These are phyloP conservation scores for Corythaixoides concolor DNA, from an alignment of 2,113 vertebrate genomes.

Conservation along the genomic window DNA sequence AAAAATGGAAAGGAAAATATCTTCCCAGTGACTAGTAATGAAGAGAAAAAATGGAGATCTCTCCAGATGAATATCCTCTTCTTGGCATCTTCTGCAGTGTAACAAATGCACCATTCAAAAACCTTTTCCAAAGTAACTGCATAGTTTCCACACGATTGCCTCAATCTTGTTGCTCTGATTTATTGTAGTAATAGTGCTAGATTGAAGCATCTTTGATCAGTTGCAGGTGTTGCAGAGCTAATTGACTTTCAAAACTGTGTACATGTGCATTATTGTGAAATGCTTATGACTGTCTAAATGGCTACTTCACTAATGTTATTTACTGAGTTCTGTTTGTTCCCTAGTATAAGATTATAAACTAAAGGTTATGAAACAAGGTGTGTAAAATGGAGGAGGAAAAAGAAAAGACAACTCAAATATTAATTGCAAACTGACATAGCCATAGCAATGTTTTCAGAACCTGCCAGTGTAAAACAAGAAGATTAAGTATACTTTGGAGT, in stretches of 20 bases:
- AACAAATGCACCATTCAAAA: neutral
- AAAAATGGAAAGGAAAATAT: neutral
- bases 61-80: neutral
- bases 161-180: neutral
- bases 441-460: neutral
- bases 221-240: neutral
- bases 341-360: neutral
- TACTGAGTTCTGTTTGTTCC: neutral
- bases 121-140: neutral
- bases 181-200: neutral
- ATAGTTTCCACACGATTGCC: neutral
- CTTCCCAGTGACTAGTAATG: neutral
- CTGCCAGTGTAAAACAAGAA: neutral
- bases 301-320: neutral
- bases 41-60: neutral
- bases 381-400: neutral
- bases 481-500: neutral
- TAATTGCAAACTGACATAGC: neutral
- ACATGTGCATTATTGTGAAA: neutral
- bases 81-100: neutral
- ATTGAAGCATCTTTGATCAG: neutral
- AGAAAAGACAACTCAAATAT: neutral
- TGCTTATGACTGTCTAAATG: neutral
- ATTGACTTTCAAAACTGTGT: neutral
- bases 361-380: neutral